Evolutionary conservation across 1,140 invertebrate genomes (phyloP).

Genomic region (Drosophila varians): DNA sequence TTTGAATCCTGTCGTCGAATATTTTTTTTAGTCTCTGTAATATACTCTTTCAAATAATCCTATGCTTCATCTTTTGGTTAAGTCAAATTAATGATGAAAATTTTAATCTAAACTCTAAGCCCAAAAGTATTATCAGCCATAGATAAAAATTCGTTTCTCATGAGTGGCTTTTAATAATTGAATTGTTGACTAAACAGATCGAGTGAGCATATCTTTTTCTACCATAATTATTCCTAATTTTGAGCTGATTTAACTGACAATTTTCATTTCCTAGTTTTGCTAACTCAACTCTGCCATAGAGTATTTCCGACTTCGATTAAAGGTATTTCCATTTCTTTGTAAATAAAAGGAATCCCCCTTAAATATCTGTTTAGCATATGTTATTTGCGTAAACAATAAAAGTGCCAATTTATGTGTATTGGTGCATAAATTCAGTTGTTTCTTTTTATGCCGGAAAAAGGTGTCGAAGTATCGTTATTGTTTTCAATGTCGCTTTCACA

Average conservation of each 20-base stretch:
- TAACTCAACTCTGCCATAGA: not conserved
- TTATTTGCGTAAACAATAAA: slow-evolving; percentile 65
- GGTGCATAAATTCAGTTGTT: slow-evolving; percentile 63
- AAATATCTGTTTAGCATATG: slow-evolving; percentile 60
- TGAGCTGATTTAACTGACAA: too few relatives aligned
- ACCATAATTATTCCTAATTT: too few relatives aligned
- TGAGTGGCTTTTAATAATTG: too few relatives aligned
- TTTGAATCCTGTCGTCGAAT: slow-evolving; percentile 1
- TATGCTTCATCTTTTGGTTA: too few relatives aligned
- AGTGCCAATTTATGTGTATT: slow-evolving; percentile 72
- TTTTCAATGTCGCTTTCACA: slow-evolving; percentile 35
- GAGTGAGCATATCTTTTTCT: too few relatives aligned
- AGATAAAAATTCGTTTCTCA: too few relatives aligned
- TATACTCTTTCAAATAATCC: not conserved
- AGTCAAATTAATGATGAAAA: too few relatives aligned
- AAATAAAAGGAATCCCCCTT: slow-evolving; percentile 18
- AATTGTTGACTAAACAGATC: too few relatives aligned
- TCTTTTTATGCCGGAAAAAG: slow-evolving; percentile 25
- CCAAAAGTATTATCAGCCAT: too few relatives aligned
- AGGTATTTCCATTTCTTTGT: not conserved
- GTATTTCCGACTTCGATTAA: not conserved
- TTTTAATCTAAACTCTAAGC: too few relatives aligned
- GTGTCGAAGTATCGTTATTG: slow-evolving; percentile 54
- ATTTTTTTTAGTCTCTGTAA: not conserved
- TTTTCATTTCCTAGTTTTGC: too few relatives aligned